Percentiles rank a stretch among this genome's conserved stretches.
Conservation (phyloP, 2,797 vertebrate genomes). For the Sebastiscus albofasciatus region DNA sequence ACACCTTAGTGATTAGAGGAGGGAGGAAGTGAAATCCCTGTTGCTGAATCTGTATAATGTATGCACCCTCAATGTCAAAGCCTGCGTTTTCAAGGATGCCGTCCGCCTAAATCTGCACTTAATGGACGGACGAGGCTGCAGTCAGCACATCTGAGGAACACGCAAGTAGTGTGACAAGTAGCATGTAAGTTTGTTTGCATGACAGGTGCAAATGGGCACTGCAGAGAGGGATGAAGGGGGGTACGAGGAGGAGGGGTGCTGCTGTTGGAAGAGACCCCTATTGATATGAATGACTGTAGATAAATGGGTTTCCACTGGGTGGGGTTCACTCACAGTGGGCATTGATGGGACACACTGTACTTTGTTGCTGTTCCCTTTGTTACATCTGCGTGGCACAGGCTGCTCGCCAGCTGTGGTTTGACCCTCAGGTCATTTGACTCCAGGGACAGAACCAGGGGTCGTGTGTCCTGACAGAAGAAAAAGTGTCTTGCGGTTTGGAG, state of each 20-base stretch:
- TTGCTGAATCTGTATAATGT: constrained; percentile 52
- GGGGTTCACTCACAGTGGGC: not conserved
- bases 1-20: constrained; percentile 64
- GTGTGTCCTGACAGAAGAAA: constrained; percentile 15
- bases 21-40: constrained; percentile 54
- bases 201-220: constrained; percentile 26
- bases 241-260: not conserved
- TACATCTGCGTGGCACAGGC: not conserved
- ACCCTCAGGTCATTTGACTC: constrained; percentile 12
- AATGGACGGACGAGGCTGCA: constrained; percentile 58
- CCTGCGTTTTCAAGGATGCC: constrained; percentile 56
- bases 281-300: constrained; percentile 65
- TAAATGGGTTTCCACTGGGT: constrained; percentile 47
- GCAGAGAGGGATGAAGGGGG: constrained; percentile 1
- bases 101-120: constrained; percentile 40
- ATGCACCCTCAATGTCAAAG: constrained; percentile 61
- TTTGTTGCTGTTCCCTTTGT: constrained; percentile 16
- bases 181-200: constrained; percentile 24
- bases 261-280: constrained; percentile 25
- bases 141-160: constrained; percentile 55
- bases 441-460: not conserved
- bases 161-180: not conserved
- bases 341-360: not conserved
- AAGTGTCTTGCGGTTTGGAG: constrained; percentile 36
- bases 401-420: constrained; percentile 26